These are phyloP conservation scores for Dasyornis broadbenti DNA, from an alignment of 2,113 vertebrate genomes.

Conservation along the genomic window DNA sequence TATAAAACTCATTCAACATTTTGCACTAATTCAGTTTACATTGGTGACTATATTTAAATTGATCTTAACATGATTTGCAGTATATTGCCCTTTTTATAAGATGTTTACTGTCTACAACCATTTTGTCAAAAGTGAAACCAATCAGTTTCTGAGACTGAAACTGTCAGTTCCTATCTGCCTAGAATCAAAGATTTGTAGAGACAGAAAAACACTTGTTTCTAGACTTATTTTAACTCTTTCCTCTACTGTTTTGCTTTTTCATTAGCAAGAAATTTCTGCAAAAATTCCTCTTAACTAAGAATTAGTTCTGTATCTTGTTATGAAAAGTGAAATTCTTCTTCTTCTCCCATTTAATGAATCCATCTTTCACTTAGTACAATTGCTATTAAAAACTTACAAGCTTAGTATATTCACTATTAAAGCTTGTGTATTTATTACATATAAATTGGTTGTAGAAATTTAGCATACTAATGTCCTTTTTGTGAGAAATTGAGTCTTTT, in stretches of 20 bases:
- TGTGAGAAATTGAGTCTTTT: neutral
- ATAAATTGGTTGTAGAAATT: neutral
- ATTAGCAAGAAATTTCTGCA: neutral
- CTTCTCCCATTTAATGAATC: neutral
- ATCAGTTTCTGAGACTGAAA: neutral
- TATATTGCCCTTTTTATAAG: neutral
- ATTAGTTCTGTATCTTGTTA: neutral
- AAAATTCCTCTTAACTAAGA: neutral
- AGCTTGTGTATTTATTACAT: neutral
- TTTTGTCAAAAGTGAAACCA: neutral
- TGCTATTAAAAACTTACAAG: neutral
- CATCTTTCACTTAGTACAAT: neutral
- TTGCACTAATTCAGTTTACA: neutral
- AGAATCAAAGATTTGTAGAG: neutral
- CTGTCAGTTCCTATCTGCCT: neutral
- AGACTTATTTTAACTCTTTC: neutral
- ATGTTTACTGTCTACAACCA: neutral
- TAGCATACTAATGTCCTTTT: neutral
- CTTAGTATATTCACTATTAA: neutral
- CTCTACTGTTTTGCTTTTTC: neutral
- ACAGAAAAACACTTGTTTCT: neutral
- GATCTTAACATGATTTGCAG: neutral
- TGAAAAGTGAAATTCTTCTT: neutral
- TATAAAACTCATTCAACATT: slow-evolving; percentile 7
- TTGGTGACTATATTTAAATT: neutral